phyloP scores from a whole-genome alignment of 1,140 invertebrate species.

The Pseudobourletiella spinata region DNA sequence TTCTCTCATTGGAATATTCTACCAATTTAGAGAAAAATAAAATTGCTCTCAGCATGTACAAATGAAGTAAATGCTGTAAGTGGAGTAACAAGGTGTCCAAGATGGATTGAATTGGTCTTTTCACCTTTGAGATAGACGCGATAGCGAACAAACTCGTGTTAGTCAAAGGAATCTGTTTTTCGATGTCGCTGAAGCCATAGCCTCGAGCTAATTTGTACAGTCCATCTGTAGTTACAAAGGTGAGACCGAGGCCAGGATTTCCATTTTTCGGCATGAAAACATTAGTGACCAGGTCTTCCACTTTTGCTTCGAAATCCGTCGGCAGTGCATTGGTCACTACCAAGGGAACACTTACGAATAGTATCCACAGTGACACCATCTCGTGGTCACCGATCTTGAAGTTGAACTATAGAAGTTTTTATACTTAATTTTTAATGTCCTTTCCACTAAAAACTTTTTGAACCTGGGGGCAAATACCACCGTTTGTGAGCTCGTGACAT shows the following conservation, averaged over 20 bases:
- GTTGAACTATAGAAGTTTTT: too few species aligned
- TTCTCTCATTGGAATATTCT: background rate
- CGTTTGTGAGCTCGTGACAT: too few species aligned
- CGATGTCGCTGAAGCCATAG: conserved; percentile 13
- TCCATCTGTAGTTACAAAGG: conserved; percentile 14
- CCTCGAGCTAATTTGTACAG: background rate
- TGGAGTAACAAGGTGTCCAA: too few species aligned
- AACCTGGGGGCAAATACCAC: too few species aligned
- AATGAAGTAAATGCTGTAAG: background rate
- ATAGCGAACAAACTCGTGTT: conserved; percentile 15
- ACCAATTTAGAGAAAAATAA: background rate
- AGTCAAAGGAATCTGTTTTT: background rate
- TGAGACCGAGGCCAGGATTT: conserved; percentile 6
- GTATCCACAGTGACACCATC: too few species aligned
- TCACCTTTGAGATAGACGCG: conserved; percentile 21
- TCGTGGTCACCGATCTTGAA: too few species aligned
- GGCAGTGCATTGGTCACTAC: background rate
- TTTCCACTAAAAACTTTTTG: too few species aligned
- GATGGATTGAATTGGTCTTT: too few species aligned
- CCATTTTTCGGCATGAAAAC: conserved; percentile 2
- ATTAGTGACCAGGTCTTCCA: background rate
- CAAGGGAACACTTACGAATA: too few species aligned
- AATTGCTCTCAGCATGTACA: background rate
- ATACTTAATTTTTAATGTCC: too few species aligned
- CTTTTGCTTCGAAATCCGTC: background rate